A percentile compares a stretch with the other conserved stretches of the same genome.
Evolutionary conservation across 1,140 invertebrate genomes (phyloP).

Genomic region (Lerema accius): DNA sequence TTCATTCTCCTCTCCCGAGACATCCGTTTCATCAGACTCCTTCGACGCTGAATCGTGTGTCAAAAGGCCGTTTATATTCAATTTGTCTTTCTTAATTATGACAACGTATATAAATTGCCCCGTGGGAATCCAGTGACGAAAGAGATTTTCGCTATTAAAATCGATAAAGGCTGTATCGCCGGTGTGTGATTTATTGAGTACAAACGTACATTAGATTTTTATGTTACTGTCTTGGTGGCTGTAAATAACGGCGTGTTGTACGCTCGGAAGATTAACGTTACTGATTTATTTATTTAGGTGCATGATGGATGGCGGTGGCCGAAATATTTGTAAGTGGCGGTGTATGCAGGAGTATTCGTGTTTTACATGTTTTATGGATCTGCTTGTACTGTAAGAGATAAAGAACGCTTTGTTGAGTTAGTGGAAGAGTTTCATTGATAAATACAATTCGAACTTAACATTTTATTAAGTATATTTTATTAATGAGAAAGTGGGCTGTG

Average conservation of each 20-base stretch:
- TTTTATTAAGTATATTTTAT: too few species aligned
- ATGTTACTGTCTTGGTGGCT: conserved; percentile 56
- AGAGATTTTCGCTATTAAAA: conserved; percentile 62
- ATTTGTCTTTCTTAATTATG: conserved; percentile 47
- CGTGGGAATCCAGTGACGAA: conserved; percentile 61
- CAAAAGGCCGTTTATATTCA: conserved; percentile 32
- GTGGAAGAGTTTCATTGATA: too few species aligned
- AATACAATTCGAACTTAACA: too few species aligned
- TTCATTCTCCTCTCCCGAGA: not conserved
- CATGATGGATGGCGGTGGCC: conserved; percentile 52
- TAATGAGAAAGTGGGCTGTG: too few species aligned
- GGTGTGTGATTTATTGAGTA: conserved; percentile 61
- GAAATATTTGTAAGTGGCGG: conserved; percentile 16
- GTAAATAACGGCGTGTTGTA: conserved; percentile 55
- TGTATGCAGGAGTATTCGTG: not conserved
- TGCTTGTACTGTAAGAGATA: too few species aligned
- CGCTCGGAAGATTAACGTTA: conserved; percentile 56
- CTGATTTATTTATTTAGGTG: conserved; percentile 67
- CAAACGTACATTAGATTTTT: conserved; percentile 64
- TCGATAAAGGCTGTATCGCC: conserved; percentile 45
- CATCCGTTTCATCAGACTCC: conserved; percentile 4
- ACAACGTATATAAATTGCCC: conserved; percentile 36
- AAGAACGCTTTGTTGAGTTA: too few species aligned
- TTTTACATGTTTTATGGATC: conserved; percentile 4
- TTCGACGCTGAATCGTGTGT: conserved; percentile 17